Evolutionary conservation across 2,888 invertebrate genomes (phyloP), one percentile per base, ranked within the genome.

Genomic region (Tolmerus cingulatus): DNA sequence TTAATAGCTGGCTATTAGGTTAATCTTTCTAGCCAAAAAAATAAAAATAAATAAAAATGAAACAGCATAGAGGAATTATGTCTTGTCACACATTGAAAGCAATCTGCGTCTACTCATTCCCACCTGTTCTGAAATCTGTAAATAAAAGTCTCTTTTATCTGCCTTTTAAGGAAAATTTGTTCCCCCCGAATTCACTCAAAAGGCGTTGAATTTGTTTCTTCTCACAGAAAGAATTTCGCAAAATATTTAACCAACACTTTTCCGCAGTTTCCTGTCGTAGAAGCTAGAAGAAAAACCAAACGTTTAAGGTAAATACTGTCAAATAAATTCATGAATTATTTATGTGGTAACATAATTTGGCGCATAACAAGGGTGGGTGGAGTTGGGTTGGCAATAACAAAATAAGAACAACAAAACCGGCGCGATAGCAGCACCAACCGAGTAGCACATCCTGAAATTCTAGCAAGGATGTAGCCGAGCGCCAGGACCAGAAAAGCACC

Each of bases 241-340:
- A 87, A 87, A 78, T 46, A 74, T 76, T 77, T 77, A 86, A 78
- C 76, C 51, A 77, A 86, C 57, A 84, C n/a, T 86, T 55, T 77
- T 55, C 78, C 55, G 8, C 78, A 51, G 74, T 51, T 27, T 78
- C 51, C 9, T 74, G 43, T 51, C 34, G 9, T 30, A 27, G 66
- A 34, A 34, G 37, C 37, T 76, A n/a, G 40, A 16, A 74, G 30
- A 79, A 40, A 51, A 57, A 19, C 43, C 87, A 66, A 87, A 81
- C 87, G 79, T 87, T 87, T 87, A 79, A 87, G 79, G 86, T 78
- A 82, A 87, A 86, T 86, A 82, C 87, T 87, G 86, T 86, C 87
- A 87, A 87, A 86, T 86, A 87, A 87, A 86, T 82, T 87, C 87
- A 87, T 87, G 79, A 78, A 87, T 87, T 87, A 87, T 87, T 87